Evolutionary conservation across 2,888 invertebrate species (phyloP).

Genomic region (Pinctada fucata): DNA sequence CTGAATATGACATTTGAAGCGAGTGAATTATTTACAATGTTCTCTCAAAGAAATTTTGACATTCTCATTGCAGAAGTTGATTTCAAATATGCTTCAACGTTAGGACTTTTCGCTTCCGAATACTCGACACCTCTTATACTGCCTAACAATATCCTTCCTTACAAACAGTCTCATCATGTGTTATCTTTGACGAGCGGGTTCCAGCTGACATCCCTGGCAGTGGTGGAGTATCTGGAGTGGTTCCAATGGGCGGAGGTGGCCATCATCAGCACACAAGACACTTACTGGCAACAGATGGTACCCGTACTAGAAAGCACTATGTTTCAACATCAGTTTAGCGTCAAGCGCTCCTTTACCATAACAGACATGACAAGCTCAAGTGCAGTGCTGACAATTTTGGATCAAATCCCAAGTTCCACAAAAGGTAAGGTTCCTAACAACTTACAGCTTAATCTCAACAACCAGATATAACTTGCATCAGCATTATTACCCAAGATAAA

Average conservation of each 20-base stretch:
- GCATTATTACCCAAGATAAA: too few species aligned
- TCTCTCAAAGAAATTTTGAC: constrained; percentile 2
- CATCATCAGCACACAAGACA: constrained; percentile 22
- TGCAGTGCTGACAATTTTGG: constrained; percentile 7
- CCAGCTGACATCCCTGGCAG: constrained; percentile 9
- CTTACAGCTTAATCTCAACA: too few species aligned
- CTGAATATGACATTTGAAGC: neutral
- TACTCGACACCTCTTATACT: constrained; percentile 13
- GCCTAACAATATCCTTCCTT: constrained; percentile 12
- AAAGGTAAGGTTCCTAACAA: constrained; percentile 18
- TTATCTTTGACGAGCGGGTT: constrained; percentile 20
- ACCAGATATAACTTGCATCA: too few species aligned
- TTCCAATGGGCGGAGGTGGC: constrained; percentile 32
- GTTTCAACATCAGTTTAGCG: constrained; percentile 24
- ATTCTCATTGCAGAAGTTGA: constrained; percentile 4
- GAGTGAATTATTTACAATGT: neutral
- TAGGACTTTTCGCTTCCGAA: neutral
- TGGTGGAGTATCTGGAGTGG: constrained; percentile 25
- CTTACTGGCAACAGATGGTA: constrained; percentile 38
- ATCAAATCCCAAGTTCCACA: constrained; percentile 4
- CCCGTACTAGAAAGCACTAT: constrained; percentile 30
- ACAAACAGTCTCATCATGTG: neutral
- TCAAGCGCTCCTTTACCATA: constrained; percentile 25
- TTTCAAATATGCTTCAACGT: constrained; percentile 1
- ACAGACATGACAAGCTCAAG: constrained; percentile 24